A percentile compares a stretch with the other conserved stretches of the same genome.
These are phyloP conservation scores for Bibio marci DNA, from an alignment of 2,888 invertebrate species.

Conservation along the genomic window DNA sequence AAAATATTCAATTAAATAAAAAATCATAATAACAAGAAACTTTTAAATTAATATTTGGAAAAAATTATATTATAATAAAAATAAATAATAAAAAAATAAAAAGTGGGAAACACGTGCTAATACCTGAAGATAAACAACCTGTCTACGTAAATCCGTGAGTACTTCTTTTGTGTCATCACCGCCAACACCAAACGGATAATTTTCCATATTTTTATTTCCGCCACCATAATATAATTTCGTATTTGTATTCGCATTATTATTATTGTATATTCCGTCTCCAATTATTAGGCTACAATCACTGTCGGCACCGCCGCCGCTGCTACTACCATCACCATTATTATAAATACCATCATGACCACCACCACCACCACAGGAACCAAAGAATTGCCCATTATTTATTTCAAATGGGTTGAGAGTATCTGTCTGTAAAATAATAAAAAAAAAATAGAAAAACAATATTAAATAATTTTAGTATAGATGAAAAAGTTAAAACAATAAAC, in stretches of 20 bases:
- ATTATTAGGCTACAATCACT: too few species aligned
- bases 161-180: constrained; percentile 43
- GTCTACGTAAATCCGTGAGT: constrained; percentile 61
- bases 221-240: constrained; percentile 37
- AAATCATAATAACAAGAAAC: background rate
- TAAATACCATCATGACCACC: constrained; percentile 34
- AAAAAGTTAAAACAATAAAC: constrained; percentile 11
- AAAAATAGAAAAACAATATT: constrained; percentile 6
- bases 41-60: constrained; percentile 2
- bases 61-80: constrained; percentile 6
- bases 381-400: constrained; percentile 49
- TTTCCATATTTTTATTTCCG: constrained; percentile 28
- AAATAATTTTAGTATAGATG: constrained; percentile 4
- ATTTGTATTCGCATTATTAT: too few species aligned
- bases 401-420: constrained; percentile 83
- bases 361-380: constrained; percentile 34
- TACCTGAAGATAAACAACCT: constrained; percentile 67
- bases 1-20: background rate
- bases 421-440: constrained; percentile 36
- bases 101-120: constrained; percentile 21
- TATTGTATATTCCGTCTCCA: too few species aligned
- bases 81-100: constrained; percentile 1
- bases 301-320: constrained; percentile 20
- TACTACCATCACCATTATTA: constrained; percentile 30
- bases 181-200: too few species aligned